Base-by-base conservation (phyloP, 2,113 vertebrate species). In the Halichoerus grypus region DNA sequence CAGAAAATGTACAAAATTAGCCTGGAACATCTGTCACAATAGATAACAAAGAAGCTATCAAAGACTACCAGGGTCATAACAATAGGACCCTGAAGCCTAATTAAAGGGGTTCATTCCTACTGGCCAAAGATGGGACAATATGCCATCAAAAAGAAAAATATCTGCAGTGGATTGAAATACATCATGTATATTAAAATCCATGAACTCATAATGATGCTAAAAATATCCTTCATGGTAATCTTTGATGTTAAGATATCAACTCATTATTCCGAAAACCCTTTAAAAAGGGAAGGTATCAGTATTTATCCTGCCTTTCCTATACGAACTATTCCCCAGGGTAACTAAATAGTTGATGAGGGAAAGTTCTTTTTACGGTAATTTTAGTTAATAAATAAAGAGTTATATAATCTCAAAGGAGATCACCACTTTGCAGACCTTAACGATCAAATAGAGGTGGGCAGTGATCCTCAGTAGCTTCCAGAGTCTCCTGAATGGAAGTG, bases 21-120 rank as follows among this genome's bases (percentile, higher is more conserved):
- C 36, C 55, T 61, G 65, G 81, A 97, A 82, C 86, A 94, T 97
- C 96, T 97, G 96, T 97, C 89, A 92, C 89, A 94, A 51, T n/a
- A 97, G 94, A 97, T 97, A 98, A 97, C 95, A 95, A 97, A 96
- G 94, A 92, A 93, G 42, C 42, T 69, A 91, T 91, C 51, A 96
- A 92, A 94, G 82, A 79, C n/a, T 28, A 84, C 42, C 33, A 88
- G 71, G 88, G 63, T 86, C 57, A 57, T 77, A 97, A 95, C 91
- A 96, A 93, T 86, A 79, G 93, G 59, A 61, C 55, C 39, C 79
- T 74, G 86, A 87, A 7, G n/a, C 55, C 51, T 95, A 94, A 93
- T 97, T 92, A 97, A 94, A 97, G 84, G 69, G 36, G 72, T 74
- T 81, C 19, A 76, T 81, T 98, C 82, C 94, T 81, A 63, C 88